phyloP scores from a whole-genome alignment of 2,888 invertebrate species.

The Galeruca laticollis region DNA sequence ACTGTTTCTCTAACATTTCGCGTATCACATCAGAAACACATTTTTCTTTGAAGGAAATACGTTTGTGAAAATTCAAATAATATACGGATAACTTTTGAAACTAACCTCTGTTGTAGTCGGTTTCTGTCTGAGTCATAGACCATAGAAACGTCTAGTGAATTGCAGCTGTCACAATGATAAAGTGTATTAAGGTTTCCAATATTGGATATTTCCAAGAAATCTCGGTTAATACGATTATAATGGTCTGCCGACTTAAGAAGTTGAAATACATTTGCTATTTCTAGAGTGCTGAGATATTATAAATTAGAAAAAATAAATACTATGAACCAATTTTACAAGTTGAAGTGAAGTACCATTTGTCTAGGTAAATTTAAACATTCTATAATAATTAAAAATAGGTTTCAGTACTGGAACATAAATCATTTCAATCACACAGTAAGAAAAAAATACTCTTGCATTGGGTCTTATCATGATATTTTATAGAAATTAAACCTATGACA shows the following conservation, averaged over 20 bases:
- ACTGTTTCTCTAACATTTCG: background rate
- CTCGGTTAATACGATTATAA: slow-evolving; percentile 18
- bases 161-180: slow-evolving; percentile 18
- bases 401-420: too few species aligned
- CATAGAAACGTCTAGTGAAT: slow-evolving; percentile 13
- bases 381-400: too few species aligned
- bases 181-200: slow-evolving; percentile 13
- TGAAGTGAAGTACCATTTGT: too few species aligned
- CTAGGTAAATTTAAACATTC: too few species aligned
- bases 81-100: background rate
- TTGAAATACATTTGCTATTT: slow-evolving; percentile 9
- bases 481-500: too few species aligned
- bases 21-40: background rate
- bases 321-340: background rate
- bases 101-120: background rate
- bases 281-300: slow-evolving; percentile 4
- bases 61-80: background rate
- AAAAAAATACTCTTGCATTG: too few species aligned
- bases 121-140: background rate
- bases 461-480: too few species aligned
- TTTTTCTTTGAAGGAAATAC: background rate
- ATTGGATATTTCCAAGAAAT: slow-evolving; percentile 17
- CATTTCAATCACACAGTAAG: too few species aligned
- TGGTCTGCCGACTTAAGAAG: slow-evolving; percentile 1
- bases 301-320: background rate